These are phyloP conservation scores for Carettochelys insculpta DNA, from an alignment of 2,113 vertebrate species.

Conservation along the genomic window DNA sequence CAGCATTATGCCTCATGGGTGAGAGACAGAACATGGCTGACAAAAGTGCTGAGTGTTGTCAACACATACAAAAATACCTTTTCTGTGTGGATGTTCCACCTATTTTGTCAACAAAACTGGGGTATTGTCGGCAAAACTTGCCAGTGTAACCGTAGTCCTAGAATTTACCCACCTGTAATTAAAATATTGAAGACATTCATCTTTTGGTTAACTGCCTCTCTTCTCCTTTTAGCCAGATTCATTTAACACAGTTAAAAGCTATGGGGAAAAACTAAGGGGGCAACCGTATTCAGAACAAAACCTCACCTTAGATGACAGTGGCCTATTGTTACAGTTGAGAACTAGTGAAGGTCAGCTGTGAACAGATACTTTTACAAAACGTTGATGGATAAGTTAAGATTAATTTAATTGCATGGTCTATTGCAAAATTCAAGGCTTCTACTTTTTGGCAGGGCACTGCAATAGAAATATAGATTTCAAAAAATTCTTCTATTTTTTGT, in stretches of 20 bases:
- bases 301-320: not conserved
- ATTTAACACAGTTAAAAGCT: not conserved
- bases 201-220: not conserved
- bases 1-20: too few species aligned
- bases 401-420: not conserved
- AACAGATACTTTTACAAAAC: not conserved
- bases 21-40: too few species aligned
- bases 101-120: too few species aligned
- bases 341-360: not conserved
- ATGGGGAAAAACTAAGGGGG: not conserved
- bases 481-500: not conserved
- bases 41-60: too few species aligned
- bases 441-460: too few species aligned
- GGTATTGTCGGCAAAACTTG: too few species aligned
- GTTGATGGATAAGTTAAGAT: not conserved
- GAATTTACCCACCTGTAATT: not conserved
- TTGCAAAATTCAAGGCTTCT: too few species aligned
- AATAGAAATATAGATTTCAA: too few species aligned
- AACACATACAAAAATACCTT: too few species aligned
- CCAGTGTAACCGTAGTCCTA: too few species aligned
- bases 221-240: not conserved
- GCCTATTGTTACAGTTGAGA: not conserved
- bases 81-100: too few species aligned
- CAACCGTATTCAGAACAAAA: not conserved
- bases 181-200: not conserved